These are phyloP conservation scores for Lasius platythorax DNA, from an alignment of 2,888 invertebrate species.

Conservation along the genomic window DNA sequence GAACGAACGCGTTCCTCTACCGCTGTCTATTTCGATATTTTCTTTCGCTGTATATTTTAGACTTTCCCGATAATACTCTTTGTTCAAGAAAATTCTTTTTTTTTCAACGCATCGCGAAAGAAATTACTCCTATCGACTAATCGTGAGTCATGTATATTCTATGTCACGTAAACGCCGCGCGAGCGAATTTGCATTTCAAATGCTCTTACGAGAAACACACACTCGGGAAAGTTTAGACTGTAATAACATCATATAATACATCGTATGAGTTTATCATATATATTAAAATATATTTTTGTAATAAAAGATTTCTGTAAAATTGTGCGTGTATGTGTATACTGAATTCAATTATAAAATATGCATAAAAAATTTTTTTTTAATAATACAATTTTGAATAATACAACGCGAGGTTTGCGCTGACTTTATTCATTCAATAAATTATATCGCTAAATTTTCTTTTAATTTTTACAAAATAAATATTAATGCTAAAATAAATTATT, in stretches of 20 bases:
- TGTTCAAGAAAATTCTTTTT: slow-evolving; percentile 6
- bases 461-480: not conserved
- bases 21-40: slow-evolving; percentile 22
- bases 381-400: not conserved
- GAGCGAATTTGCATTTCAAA: slow-evolving; percentile 40
- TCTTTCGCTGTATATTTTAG: slow-evolving; percentile 27
- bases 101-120: not conserved
- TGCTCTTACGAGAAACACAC: slow-evolving; percentile 19
- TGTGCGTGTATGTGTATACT: not conserved
- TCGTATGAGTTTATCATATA: slow-evolving; percentile 13
- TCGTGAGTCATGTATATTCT: slow-evolving; percentile 37
- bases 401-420: not conserved
- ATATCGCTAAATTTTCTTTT: not conserved
- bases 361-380: not conserved
- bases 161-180: slow-evolving; percentile 35
- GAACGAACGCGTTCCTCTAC: not conserved
- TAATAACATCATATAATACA: not conserved
- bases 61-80: slow-evolving; percentile 20
- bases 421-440: not conserved
- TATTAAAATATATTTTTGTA: not conserved
- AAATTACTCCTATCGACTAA: slow-evolving; percentile 47
- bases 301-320: slow-evolving; percentile 11
- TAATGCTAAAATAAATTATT: not conserved
- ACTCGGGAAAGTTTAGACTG: slow-evolving; percentile 18
- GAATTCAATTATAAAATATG: not conserved